Conservation (phyloP, 1,140 invertebrate species). For the Muscidifurax raptorellus region DNA sequence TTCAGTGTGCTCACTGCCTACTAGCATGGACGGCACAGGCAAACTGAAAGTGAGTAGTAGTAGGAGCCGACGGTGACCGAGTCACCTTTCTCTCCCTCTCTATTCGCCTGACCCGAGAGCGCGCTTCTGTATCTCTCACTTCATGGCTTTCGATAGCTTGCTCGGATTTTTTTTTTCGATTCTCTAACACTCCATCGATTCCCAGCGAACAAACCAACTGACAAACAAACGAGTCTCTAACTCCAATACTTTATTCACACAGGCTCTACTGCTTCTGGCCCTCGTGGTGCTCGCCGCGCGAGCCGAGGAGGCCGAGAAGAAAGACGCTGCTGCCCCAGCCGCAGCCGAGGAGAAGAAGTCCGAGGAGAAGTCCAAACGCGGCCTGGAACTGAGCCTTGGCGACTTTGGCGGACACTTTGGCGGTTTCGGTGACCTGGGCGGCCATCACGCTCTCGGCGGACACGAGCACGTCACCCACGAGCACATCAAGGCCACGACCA, state of each 20-base stretch:
- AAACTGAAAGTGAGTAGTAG: constrained; percentile 73
- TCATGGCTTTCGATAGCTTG: neutral
- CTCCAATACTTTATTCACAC: neutral
- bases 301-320: constrained; percentile 38
- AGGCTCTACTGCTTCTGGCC: constrained; percentile 65
- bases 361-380: constrained; percentile 66
- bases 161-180: neutral
- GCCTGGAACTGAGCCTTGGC: constrained; percentile 66
- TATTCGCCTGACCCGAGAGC: neutral
- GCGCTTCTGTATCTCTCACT: neutral
- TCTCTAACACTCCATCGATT: neutral
- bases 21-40: constrained; percentile 73
- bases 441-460: constrained; percentile 35
- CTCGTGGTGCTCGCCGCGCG: constrained; percentile 52
- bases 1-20: constrained; percentile 71
- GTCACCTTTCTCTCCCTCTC: constrained; percentile 1
- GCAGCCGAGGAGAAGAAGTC: constrained; percentile 44
- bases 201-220: neutral
- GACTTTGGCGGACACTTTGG: constrained; percentile 50
- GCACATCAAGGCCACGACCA: constrained; percentile 72
- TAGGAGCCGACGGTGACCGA: constrained; percentile 38
- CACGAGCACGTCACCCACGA: constrained; percentile 53
- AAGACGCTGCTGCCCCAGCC: neutral
- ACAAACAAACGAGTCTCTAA: constrained; percentile 35
- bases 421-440: constrained; percentile 34